Evolutionary conservation across 2,888 invertebrate genomes (phyloP).

Genomic region (Synanthedon formicaeformis): DNA sequence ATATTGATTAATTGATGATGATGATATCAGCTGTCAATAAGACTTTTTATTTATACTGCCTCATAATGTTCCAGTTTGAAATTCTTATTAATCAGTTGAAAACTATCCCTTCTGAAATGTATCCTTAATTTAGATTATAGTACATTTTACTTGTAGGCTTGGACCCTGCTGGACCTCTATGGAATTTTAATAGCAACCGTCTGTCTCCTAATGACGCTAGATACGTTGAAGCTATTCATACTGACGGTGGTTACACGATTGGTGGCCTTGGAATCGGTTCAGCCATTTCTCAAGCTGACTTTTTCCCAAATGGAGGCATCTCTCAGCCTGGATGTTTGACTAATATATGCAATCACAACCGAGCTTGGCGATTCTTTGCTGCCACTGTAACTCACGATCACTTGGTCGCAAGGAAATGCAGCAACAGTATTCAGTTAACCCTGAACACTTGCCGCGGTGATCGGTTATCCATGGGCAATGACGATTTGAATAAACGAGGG

Average conservation of each 20-base stretch:
- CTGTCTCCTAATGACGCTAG: constrained; percentile 6
- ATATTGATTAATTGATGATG: no score
- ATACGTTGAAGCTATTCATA: constrained; percentile 21
- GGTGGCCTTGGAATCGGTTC: constrained; percentile 57
- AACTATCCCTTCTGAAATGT: no score
- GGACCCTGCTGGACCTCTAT: constrained; percentile 59
- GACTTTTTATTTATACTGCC: no score
- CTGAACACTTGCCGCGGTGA: constrained; percentile 26
- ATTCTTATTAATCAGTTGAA: no score
- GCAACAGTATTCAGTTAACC: constrained; percentile 16
- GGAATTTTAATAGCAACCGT: constrained; percentile 13
- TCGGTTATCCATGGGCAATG: constrained; percentile 29
- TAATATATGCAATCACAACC: constrained; percentile 31
- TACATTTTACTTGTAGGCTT: constrained; percentile 17
- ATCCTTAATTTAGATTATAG: no score
- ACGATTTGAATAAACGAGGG: constrained; percentile 28
- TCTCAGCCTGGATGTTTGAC: constrained; percentile 32
- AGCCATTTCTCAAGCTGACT: constrained; percentile 64
- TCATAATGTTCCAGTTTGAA: no score
- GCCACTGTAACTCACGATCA: constrained; percentile 28
- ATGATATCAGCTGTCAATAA: no score
- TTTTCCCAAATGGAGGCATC: constrained; percentile 69
- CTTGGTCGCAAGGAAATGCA: constrained; percentile 23
- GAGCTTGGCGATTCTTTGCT: constrained; percentile 33
- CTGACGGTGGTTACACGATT: constrained; percentile 31